A percentile compares a stretch with the other conserved stretches of the same genome.
Evolutionary conservation across 2,888 invertebrate genomes (phyloP).

Genomic region (Allacma fusca): DNA sequence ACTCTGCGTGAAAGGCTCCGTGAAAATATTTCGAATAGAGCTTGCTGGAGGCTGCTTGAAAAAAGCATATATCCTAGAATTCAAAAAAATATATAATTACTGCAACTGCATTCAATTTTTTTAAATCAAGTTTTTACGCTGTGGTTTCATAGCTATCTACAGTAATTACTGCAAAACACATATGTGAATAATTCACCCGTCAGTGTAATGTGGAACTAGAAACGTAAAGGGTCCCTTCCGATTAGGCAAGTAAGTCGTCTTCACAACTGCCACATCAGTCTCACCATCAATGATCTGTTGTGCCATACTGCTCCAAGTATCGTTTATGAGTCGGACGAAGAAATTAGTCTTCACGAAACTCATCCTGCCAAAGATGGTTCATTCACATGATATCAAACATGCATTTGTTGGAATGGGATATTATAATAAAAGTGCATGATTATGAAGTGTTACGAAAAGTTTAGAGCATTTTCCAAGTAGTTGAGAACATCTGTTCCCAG

Average conservation of each 20-base stretch:
- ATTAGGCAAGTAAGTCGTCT: conserved; percentile 20
- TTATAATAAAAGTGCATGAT: too few relatives aligned
- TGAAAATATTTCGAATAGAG: conserved; percentile 48
- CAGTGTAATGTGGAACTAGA: conserved; percentile 18
- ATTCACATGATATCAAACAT: too few relatives aligned
- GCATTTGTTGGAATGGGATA: too few relatives aligned
- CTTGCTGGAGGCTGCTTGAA: conserved; percentile 51
- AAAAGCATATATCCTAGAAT: conserved; percentile 47
- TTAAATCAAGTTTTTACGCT: too few relatives aligned
- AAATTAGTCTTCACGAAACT: too few relatives aligned
- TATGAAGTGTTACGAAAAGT: conserved; percentile 1
- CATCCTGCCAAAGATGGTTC: too few relatives aligned
- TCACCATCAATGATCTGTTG: neutral
- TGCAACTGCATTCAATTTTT: too few relatives aligned
- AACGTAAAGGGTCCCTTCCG: neutral
- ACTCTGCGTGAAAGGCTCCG: conserved; percentile 46
- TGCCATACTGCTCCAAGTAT: conserved; percentile 8
- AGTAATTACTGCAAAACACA: too few relatives aligned
- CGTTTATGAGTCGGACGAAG: too few relatives aligned
- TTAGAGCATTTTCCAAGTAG: conserved; percentile 22
- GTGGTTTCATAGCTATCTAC: too few relatives aligned
- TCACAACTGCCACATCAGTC: conserved; percentile 11
- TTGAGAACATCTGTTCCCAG: neutral
- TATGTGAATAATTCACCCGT: too few relatives aligned
- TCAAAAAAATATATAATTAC: too few relatives aligned